Evolutionary conservation across 1,140 invertebrate species (phyloP).

Genomic region (Caenorhabditis remanei): DNA sequence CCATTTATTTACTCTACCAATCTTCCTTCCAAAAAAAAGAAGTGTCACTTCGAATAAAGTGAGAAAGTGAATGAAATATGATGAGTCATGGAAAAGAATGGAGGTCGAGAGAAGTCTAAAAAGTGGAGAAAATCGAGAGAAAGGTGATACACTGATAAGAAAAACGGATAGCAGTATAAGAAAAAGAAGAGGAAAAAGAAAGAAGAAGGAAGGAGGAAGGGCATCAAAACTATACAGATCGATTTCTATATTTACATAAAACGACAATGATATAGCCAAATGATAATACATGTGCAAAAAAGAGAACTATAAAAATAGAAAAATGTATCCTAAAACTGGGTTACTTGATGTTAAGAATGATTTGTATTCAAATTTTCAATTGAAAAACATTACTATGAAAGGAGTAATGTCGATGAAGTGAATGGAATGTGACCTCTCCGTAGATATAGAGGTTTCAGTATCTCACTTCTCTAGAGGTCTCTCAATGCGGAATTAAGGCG

Average conservation of each 20-base stretch:
- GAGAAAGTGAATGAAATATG: constrained; percentile 32
- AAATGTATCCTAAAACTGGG: no score
- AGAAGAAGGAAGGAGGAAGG: neutral
- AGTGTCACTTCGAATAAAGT: constrained; percentile 24
- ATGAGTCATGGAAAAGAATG: constrained; percentile 7
- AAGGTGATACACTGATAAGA: constrained; percentile 41
- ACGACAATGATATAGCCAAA: neutral
- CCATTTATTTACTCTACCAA: constrained; percentile 38
- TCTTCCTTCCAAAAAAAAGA: neutral
- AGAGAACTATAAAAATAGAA: no score
- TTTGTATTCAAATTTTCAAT: no score
- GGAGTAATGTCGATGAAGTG: no score
- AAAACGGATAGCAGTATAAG: neutral
- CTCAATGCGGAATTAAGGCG: neutral
- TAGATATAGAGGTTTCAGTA: neutral
- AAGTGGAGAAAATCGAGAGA: neutral
- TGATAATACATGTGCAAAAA: no score
- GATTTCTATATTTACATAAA: neutral
- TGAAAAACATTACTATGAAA: no score
- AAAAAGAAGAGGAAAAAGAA: neutral
- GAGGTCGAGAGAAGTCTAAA: neutral
- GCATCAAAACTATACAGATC: neutral
- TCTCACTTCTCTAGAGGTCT: neutral
- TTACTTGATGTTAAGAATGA: no score
- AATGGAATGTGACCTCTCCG: neutral